Evolutionary conservation across 2,888 invertebrate genomes (phyloP).

Genomic region (Branchipolynoe longqiensis): DNA sequence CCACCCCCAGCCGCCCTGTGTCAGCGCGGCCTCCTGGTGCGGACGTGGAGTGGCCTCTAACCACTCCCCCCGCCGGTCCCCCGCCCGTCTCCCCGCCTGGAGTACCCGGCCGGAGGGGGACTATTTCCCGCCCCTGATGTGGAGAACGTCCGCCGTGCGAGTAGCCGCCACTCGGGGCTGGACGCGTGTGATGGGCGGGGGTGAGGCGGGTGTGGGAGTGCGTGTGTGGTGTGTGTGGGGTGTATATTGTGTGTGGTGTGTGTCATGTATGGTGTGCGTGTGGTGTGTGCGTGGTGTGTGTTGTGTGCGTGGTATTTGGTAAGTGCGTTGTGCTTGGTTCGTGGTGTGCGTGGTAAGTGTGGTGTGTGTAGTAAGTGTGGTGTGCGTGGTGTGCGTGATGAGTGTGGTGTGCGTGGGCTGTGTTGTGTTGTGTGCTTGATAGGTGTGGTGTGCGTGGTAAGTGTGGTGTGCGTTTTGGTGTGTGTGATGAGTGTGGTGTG

Average conservation of each 20-base stretch:
- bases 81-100: background rate
- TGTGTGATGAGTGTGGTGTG: too few relatives aligned
- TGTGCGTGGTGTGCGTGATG: too few relatives aligned
- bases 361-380: too few relatives aligned
- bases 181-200: background rate
- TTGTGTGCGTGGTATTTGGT: too few relatives aligned
- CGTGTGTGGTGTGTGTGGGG: background rate
- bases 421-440: too few relatives aligned
- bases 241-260: background rate
- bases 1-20: too few relatives aligned
- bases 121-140: constrained; percentile 29
- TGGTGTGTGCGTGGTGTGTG: too few relatives aligned
- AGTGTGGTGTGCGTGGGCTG: too few relatives aligned
- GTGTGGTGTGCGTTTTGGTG: too few relatives aligned
- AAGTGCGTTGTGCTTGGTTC: too few relatives aligned
- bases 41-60: constrained; percentile 32
- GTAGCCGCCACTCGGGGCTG: background rate
- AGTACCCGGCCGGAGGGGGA: background rate
- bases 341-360: too few relatives aligned
- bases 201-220: background rate
- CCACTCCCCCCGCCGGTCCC: background rate
- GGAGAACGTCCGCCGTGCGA: constrained; percentile 7
- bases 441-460: too few relatives aligned
- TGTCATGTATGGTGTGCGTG: background rate
- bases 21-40: background rate